Evolutionary conservation across 1,140 invertebrate genomes (phyloP).

Genomic region (Pemphigus obesinymphae): DNA sequence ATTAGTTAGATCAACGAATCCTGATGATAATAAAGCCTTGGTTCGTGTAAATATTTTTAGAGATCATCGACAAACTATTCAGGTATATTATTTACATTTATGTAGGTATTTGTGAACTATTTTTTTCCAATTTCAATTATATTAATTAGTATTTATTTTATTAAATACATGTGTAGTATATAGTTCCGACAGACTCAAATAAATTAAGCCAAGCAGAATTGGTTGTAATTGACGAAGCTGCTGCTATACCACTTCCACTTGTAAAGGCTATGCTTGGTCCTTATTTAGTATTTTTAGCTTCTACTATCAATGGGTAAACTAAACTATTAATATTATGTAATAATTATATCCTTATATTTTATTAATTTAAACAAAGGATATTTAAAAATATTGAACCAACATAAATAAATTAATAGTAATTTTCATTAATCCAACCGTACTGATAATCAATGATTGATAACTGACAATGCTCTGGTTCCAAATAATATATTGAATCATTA

Average conservation of each 20-base stretch:
- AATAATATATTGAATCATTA: no score
- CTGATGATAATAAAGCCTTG: slow-evolving; percentile 94
- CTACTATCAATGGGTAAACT: slow-evolving; percentile 85
- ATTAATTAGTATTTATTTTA: neutral
- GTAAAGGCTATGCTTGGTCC: slow-evolving; percentile 88
- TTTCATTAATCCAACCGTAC: no score
- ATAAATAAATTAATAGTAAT: no score
- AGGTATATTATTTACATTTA: slow-evolving; percentile 57
- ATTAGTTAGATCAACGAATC: slow-evolving; percentile 91
- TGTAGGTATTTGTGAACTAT: no score
- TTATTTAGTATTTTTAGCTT: slow-evolving; percentile 92
- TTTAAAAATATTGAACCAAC: no score
- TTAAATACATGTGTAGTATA: slow-evolving; percentile 68
- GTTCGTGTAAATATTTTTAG: slow-evolving; percentile 86
- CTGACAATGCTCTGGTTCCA: no score
- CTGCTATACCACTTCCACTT: slow-evolving; percentile 92
- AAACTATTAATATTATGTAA: no score
- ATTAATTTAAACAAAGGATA: no score
- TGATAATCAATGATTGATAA: no score
- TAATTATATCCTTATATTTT: no score
- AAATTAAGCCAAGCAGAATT: slow-evolving; percentile 90
- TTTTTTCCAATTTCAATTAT: no score
- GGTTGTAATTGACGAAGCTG: slow-evolving; percentile 96
- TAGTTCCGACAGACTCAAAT: slow-evolving; percentile 84
- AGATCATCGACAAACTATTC: slow-evolving; percentile 94